Conservation (phyloP, 2,888 invertebrate species). For the Sussaba pulchella region DNA sequence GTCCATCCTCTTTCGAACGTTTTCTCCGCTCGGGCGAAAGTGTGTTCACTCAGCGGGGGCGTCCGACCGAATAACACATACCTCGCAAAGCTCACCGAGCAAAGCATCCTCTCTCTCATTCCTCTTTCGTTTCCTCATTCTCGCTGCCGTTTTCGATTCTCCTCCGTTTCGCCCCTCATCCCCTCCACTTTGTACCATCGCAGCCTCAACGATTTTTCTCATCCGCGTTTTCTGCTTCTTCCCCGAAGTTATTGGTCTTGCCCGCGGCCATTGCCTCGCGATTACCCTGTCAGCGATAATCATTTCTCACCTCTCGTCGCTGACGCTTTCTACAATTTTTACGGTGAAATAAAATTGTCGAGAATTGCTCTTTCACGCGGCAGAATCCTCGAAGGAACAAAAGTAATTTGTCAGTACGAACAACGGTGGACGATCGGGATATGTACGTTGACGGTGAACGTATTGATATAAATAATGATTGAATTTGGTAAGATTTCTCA, state of each 20-base stretch:
- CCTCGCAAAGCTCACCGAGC: conserved; percentile 36
- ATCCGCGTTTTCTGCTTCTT: conserved; percentile 12
- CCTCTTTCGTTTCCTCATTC: conserved; percentile 15
- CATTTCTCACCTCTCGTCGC: conserved; percentile 56
- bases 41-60: conserved; percentile 60
- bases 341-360: no score
- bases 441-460: no score
- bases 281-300: conserved; percentile 63
- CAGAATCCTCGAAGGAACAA: neutral
- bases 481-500: no score
- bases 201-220: no score
- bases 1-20: conserved; percentile 60
- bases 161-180: no score
- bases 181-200: neutral
- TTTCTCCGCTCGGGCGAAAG: conserved; percentile 62
- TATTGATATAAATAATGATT: no score
- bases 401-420: no score
- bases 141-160: conserved; percentile 7
- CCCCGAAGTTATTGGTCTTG: conserved; percentile 45
- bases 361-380: no score
- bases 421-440: no score
- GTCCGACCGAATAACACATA: conserved; percentile 63
- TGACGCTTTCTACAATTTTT: neutral
- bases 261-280: conserved; percentile 41
- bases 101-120: neutral